Evolutionary conservation across 1,140 invertebrate species (phyloP).

Genomic region (Drosophila elegans): DNA sequence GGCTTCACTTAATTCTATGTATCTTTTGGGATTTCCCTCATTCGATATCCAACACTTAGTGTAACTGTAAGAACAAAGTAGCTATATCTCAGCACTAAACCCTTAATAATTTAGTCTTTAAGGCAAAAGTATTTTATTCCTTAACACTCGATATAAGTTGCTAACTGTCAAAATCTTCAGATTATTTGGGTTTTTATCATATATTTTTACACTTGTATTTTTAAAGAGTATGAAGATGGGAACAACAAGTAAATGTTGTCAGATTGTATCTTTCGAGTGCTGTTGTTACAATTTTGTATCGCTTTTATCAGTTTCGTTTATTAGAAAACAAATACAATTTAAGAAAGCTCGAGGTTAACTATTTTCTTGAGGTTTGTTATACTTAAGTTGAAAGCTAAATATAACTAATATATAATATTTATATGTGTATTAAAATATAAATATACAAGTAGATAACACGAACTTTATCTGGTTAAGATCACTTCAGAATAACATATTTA

Average conservation of each 20-base stretch:
- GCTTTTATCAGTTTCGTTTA: slow-evolving; percentile 10
- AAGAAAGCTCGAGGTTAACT: neutral
- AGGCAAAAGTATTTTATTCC: neutral
- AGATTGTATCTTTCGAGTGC: slow-evolving; percentile 28
- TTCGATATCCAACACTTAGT: too few relatives aligned
- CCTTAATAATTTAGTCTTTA: too few relatives aligned
- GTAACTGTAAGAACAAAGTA: too few relatives aligned
- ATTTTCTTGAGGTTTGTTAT: neutral
- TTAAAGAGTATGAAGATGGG: slow-evolving; percentile 1
- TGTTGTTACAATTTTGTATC: slow-evolving; percentile 7
- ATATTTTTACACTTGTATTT: neutral
- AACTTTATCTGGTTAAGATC: too few relatives aligned
- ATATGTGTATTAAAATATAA: too few relatives aligned
- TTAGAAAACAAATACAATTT: neutral
- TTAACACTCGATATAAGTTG: neutral
- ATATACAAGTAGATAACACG: too few relatives aligned
- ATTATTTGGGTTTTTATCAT: slow-evolving; percentile 8
- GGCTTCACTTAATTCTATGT: neutral
- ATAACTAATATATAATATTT: too few relatives aligned
- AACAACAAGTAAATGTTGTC: slow-evolving; percentile 11
- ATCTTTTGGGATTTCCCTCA: too few relatives aligned
- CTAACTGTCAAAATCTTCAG: neutral
- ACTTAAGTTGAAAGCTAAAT: too few relatives aligned
- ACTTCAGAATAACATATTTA: too few relatives aligned
- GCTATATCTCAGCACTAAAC: too few relatives aligned